Percentiles rank a stretch among this genome's conserved stretches.
Evolutionary conservation across 2,797 vertebrate species (phyloP).

Genomic region (Centroberyx gerrardi): DNA sequence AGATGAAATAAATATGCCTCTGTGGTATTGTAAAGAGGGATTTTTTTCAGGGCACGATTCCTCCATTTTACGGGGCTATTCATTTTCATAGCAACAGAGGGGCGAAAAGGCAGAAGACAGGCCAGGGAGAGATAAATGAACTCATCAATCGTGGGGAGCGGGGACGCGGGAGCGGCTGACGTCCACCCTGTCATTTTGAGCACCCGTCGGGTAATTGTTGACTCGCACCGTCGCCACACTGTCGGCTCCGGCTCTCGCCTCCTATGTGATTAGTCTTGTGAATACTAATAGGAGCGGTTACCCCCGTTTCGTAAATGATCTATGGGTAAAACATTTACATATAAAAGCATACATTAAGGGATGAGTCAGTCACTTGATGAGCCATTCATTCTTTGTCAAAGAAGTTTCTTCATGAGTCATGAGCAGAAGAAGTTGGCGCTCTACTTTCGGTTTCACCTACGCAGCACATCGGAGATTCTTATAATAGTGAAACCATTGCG

Average conservation of each 20-base stretch:
- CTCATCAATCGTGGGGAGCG: constrained; percentile 85
- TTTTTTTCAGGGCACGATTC: constrained; percentile 81
- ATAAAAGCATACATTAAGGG: constrained; percentile 58
- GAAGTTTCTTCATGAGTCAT: constrained; percentile 1
- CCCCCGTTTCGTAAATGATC: constrained; percentile 47
- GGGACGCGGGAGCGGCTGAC: constrained; percentile 75
- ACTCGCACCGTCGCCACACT: constrained; percentile 80
- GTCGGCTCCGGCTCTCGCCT: constrained; percentile 52
- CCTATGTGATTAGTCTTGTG: constrained; percentile 53
- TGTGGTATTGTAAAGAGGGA: constrained; percentile 73
- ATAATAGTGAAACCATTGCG: constrained; percentile 29
- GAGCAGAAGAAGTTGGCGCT: constrained; percentile 19
- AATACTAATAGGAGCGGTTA: constrained; percentile 49
- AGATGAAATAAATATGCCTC: constrained; percentile 89
- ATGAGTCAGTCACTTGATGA: constrained; percentile 45
- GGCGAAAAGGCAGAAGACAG: constrained; percentile 68
- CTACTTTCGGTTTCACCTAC: constrained; percentile 12
- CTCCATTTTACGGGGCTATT: constrained; percentile 85
- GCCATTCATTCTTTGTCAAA: constrained; percentile 34
- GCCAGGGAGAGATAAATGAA: constrained; percentile 85
- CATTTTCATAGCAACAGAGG: constrained; percentile 86
- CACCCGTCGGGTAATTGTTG: constrained; percentile 87
- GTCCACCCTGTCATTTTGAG: constrained; percentile 87
- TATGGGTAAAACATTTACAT: constrained; percentile 61
- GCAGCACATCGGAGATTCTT: constrained; percentile 13